These are phyloP conservation scores for Acanthochromis polyacanthus DNA, from an alignment of 2,113 vertebrate species.

Conservation along the genomic window DNA sequence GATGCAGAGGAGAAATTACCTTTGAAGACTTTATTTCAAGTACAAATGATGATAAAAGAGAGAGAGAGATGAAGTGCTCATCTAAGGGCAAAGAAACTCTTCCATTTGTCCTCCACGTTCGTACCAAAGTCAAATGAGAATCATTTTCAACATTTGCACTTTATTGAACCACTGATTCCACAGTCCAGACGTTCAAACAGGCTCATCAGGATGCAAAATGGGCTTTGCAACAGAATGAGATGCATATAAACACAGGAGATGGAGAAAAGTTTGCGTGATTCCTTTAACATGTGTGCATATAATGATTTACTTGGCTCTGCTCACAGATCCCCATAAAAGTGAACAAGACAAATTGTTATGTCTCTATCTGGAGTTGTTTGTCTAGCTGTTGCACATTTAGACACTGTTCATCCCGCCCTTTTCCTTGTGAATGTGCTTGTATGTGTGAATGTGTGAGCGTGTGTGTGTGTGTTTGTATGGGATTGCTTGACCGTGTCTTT, in stretches of 20 bases:
- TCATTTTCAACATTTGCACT: slow-evolving; percentile 30
- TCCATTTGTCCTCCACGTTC: slow-evolving; percentile 48
- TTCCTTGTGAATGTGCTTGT: slow-evolving; percentile 27
- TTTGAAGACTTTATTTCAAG: slow-evolving; percentile 61
- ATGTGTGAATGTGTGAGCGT: slow-evolving; percentile 12
- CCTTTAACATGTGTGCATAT: slow-evolving; percentile 19
- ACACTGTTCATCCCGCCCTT: slow-evolving; percentile 44
- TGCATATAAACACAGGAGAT: background rate
- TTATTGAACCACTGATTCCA: slow-evolving; percentile 22
- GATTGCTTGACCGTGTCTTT: slow-evolving; percentile 23
- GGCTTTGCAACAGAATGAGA: slow-evolving; percentile 24
- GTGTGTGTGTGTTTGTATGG: slow-evolving; percentile 9
- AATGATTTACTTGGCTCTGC: slow-evolving; percentile 55
- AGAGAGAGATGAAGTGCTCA: slow-evolving; percentile 38
- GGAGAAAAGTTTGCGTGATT: slow-evolving; percentile 12
- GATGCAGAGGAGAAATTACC: slow-evolving; percentile 52
- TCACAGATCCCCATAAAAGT: slow-evolving; percentile 62
- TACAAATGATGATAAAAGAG: slow-evolving; percentile 49
- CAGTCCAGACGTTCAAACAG: slow-evolving; percentile 3
- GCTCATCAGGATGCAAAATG: slow-evolving; percentile 15
- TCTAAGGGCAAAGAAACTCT: slow-evolving; percentile 36
- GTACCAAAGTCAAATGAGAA: slow-evolving; percentile 59
- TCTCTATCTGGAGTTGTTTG: slow-evolving; percentile 59
- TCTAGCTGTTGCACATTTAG: slow-evolving; percentile 69
- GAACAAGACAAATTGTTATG: slow-evolving; percentile 67